Conservation (phyloP, 2,888 invertebrate species). For the Dicyrtoma fusca region DNA sequence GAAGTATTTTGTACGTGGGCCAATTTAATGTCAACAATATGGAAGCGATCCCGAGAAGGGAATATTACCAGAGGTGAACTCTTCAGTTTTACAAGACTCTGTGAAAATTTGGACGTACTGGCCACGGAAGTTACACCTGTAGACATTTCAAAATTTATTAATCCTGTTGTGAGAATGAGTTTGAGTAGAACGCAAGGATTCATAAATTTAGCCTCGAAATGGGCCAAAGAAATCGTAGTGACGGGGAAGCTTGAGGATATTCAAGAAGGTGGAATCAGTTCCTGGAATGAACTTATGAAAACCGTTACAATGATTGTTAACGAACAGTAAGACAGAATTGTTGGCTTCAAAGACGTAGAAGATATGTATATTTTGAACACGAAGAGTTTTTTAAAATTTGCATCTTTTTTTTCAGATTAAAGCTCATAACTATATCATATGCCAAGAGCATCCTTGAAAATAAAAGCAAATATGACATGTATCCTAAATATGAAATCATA, state of each 20-base stretch:
- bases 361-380: not conserved
- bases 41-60: constrained; percentile 20
- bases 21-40: constrained; percentile 22
- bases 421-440: not conserved
- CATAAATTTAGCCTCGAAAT: constrained; percentile 21
- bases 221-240: constrained; percentile 7
- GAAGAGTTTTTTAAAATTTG: no score
- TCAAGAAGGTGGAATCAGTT: not conserved
- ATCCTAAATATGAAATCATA: constrained; percentile 21
- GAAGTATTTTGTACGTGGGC: constrained; percentile 13
- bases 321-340: constrained; percentile 3
- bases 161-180: constrained; percentile 16
- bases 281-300: constrained; percentile 1
- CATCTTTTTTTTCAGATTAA: constrained; percentile 1
- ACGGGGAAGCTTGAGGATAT: not conserved
- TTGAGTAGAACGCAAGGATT: constrained; percentile 16
- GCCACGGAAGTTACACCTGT: not conserved
- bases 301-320: not conserved
- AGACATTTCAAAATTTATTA: constrained; percentile 5
- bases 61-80: constrained; percentile 16
- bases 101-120: not conserved
- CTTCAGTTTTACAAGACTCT: not conserved
- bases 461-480: not conserved
- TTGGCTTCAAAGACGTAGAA: not conserved
- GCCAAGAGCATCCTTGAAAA: constrained; percentile 1